A percentile compares a stretch with the other conserved stretches of the same genome.
Evolutionary conservation across 1,140 invertebrate species (phyloP).

Genomic region (Drosophila ananassae): DNA sequence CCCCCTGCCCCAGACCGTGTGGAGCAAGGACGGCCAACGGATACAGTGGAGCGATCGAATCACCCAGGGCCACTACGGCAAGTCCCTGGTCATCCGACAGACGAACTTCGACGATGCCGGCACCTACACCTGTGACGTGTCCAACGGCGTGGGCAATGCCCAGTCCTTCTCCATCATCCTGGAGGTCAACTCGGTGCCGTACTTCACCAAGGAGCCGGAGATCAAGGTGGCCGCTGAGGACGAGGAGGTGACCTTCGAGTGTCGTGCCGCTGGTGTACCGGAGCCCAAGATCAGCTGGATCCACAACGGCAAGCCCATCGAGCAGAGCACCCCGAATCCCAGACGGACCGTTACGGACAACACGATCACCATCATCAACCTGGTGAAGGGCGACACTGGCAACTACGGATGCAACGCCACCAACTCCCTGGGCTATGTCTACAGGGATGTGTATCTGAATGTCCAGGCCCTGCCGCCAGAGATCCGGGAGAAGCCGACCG

Average conservation of each 20-base stretch:
- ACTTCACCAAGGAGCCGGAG: conserved; percentile 96
- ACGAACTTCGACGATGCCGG: conserved; percentile 94
- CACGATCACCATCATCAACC: conserved; percentile 91
- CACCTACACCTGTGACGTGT: conserved; percentile 94
- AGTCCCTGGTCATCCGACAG: conserved; percentile 94
- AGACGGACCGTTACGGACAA: conserved; percentile 88
- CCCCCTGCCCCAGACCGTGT: conserved; percentile 92
- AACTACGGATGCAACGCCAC: conserved; percentile 99
- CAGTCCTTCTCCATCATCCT: conserved; percentile 93
- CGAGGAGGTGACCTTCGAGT: conserved; percentile 94
- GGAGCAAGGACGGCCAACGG: conserved; percentile 91
- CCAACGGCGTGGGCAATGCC: conserved; percentile 93
- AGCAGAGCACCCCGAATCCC: conserved; percentile 90
- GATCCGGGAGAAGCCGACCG: conserved; percentile 92
- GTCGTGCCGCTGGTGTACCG: conserved; percentile 94
- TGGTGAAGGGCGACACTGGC: conserved; percentile 96
- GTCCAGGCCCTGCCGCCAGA: conserved; percentile 96
- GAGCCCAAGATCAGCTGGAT: conserved; percentile 97
- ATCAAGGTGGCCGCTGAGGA: conserved; percentile 95
- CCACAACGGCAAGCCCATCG: conserved; percentile 96
- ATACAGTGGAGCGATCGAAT: conserved; percentile 90
- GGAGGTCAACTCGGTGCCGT: conserved; percentile 93
- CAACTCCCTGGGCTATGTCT: conserved; percentile 98
- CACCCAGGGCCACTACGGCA: conserved; percentile 95
- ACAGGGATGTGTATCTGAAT: conserved; percentile 98